phyloP scores from a whole-genome alignment of 2,113 vertebrate species.

The Patagioenas fasciata region DNA sequence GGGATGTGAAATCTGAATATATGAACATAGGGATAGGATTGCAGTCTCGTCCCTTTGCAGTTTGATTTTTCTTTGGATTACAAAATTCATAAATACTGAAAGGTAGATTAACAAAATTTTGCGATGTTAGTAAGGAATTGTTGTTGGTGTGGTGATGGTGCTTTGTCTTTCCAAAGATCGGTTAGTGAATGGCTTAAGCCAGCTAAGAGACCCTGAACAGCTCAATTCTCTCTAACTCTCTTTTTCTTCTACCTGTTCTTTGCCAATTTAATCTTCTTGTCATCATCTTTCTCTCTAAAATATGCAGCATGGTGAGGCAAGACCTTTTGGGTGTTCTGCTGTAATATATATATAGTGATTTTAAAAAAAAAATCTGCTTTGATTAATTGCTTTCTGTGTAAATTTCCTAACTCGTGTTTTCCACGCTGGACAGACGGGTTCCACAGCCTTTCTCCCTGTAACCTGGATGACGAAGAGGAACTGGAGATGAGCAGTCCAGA shows the following conservation, averaged over 20 bases:
- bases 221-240: not conserved
- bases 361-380: not conserved
- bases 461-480: conserved; percentile 83
- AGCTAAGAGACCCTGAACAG: not conserved
- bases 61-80: not conserved
- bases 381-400: not conserved
- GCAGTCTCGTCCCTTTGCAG: not conserved
- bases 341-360: not conserved
- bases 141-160: not conserved
- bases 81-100: not conserved
- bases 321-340: not conserved
- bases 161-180: too few relatives aligned
- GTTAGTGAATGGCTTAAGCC: too few relatives aligned
- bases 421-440: conserved; percentile 76
- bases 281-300: not conserved
- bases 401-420: not conserved
- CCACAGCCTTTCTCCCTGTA: conserved; percentile 70
- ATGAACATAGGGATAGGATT: not conserved
- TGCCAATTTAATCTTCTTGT: not conserved
- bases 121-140: not conserved
- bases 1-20: not conserved
- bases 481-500: conserved; percentile 77
- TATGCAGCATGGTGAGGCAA: not conserved
- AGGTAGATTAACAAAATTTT: not conserved
- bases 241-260: not conserved